Conservation (phyloP, 1,140 invertebrate genomes). For the Arctopsyche grandis region DNA sequence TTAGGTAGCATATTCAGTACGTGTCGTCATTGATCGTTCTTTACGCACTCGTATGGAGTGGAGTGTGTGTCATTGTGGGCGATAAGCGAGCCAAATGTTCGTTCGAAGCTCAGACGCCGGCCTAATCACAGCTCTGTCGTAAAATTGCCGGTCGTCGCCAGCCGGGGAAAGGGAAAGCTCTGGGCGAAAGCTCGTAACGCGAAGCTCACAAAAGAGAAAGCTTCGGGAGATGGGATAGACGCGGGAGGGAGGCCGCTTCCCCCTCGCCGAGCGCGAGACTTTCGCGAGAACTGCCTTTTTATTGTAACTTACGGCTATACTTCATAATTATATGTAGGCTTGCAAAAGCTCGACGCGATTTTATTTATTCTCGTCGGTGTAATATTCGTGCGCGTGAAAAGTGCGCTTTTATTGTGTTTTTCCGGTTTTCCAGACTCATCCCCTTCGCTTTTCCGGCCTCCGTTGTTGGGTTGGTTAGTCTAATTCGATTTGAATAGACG, state of each 20-base stretch:
- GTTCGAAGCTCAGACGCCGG: constrained; percentile 36
- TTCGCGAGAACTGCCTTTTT: constrained; percentile 19
- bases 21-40: no score
- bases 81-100: constrained; percentile 44
- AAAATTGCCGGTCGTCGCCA: constrained; percentile 20
- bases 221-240: background rate
- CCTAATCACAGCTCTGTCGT: constrained; percentile 43
- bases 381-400: background rate
- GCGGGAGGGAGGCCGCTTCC: background rate
- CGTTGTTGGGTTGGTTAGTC: no score
- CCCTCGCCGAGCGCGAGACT: background rate
- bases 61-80: background rate
- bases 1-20: no score
- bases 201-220: constrained; percentile 29
- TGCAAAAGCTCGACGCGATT: background rate
- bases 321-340: constrained; percentile 28
- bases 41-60: no score
- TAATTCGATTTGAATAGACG: no score
- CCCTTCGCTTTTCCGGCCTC: background rate
- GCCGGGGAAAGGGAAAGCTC: constrained; percentile 24
- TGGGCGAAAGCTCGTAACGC: constrained; percentile 27
- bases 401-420: background rate
- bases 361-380: background rate
- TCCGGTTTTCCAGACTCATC: background rate
- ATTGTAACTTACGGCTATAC: constrained; percentile 28